These are phyloP conservation scores for Pelvicachromis taeniatus DNA, from an alignment of 2,113 vertebrate species.

Conservation along the genomic window DNA sequence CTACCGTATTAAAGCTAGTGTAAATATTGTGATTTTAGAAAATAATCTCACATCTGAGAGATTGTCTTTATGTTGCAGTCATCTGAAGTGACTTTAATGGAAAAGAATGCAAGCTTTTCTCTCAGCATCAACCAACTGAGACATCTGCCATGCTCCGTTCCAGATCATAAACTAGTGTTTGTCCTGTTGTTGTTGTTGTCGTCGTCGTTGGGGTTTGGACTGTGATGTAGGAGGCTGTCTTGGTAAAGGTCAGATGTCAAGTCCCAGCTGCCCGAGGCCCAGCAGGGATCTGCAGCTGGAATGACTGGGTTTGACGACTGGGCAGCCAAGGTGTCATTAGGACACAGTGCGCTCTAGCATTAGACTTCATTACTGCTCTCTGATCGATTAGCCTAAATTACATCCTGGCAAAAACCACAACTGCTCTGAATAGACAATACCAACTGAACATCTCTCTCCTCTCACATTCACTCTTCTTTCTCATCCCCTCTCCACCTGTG, in stretches of 20 bases:
- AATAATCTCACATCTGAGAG: neutral
- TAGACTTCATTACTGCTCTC: constrained; percentile 71
- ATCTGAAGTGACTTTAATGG: neutral
- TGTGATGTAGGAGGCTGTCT: constrained; percentile 52
- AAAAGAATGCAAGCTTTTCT: neutral
- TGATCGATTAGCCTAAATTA: constrained; percentile 70
- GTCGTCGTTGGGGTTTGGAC: neutral
- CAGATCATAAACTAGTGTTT: neutral
- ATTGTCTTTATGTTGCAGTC: neutral
- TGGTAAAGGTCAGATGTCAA: constrained; percentile 47
- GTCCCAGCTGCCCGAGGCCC: constrained; percentile 53
- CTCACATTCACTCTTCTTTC: neutral
- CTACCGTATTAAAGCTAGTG: neutral
- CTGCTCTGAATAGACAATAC: constrained; percentile 29
- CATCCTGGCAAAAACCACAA: constrained; percentile 51
- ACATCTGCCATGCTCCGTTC: neutral
- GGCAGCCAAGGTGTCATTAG: constrained; percentile 64
- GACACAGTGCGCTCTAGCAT: constrained; percentile 65
- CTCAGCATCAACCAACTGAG: neutral
- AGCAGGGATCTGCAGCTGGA: constrained; percentile 31
- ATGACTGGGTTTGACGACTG: constrained; percentile 10
- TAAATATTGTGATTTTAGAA: neutral
- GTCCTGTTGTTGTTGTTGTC: neutral
- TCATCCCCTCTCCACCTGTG: neutral
- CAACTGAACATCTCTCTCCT: constrained; percentile 9